These are phyloP conservation scores for Penaeus indicus DNA, from an alignment of 1,140 invertebrate species.

Conservation along the genomic window DNA sequence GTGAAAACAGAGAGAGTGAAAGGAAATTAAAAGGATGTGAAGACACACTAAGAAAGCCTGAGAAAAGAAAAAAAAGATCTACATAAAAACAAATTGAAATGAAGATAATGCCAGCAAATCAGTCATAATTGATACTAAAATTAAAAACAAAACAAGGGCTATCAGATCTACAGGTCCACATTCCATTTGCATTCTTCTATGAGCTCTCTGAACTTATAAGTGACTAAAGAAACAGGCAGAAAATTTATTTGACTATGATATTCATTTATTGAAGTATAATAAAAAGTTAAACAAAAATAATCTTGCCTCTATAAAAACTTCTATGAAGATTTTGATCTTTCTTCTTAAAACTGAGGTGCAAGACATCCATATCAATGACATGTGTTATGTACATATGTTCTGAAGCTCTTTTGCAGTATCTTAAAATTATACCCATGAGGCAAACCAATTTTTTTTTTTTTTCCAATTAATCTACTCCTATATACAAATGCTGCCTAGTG, in stretches of 20 bases:
- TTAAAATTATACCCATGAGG: slow-evolving; percentile 6
- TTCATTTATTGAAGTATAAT: too few relatives aligned
- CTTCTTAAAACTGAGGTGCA: slow-evolving; percentile 26
- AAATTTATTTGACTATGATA: too few relatives aligned
- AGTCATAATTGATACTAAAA: too few relatives aligned
- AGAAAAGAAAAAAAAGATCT: not conserved
- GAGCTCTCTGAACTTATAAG: too few relatives aligned
- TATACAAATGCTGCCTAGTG: slow-evolving; percentile 3
- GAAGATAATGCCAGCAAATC: not conserved
- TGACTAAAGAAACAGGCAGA: too few relatives aligned
- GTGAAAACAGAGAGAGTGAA: not conserved
- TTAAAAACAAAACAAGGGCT: too few relatives aligned
- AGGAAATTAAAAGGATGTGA: not conserved
- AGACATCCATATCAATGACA: slow-evolving; percentile 35
- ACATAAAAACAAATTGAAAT: not conserved
- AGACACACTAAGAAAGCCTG: not conserved
- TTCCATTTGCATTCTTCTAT: too few relatives aligned
- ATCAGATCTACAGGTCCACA: too few relatives aligned
- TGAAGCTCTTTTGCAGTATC: slow-evolving; percentile 15
- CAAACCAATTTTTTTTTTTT: not conserved
- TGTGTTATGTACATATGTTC: slow-evolving; percentile 33
- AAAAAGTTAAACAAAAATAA: too few relatives aligned
- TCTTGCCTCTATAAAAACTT: not conserved
- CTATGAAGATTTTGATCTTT: not conserved
- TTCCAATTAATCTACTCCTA: not conserved